Percentiles rank a stretch among this genome's conserved stretches.
phyloP scores from a whole-genome alignment of 1,140 invertebrate genomes.

The Ostrea denselamellosa region DNA sequence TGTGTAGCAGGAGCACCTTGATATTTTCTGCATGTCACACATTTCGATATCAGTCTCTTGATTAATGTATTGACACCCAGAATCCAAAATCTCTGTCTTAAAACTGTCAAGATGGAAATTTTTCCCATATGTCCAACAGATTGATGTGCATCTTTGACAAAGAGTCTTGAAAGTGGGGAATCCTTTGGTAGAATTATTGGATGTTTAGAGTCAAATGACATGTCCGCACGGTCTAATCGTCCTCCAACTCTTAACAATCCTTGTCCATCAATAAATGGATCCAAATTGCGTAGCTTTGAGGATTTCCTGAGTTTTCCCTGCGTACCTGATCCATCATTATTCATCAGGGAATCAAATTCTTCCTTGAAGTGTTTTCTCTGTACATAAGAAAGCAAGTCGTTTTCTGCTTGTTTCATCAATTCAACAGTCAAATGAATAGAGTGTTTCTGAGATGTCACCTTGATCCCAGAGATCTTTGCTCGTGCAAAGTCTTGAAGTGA shows the following conservation, averaged over 20 bases:
- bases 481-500: background rate
- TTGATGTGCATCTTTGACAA: constrained; percentile 51
- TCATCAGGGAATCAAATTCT: no score
- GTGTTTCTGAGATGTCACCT: no score
- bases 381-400: constrained; percentile 16
- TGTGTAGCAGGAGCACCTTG: constrained; percentile 41
- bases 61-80: constrained; percentile 36
- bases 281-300: constrained; percentile 48
- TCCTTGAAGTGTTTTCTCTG: constrained; percentile 34
- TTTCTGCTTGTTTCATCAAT: constrained; percentile 22
- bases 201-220: constrained; percentile 54
- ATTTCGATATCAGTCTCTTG: constrained; percentile 53
- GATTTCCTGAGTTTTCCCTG: constrained; percentile 29
- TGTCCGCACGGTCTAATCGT: constrained; percentile 36
- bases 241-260: constrained; percentile 55
- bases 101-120: constrained; percentile 45
- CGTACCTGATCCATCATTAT: background rate
- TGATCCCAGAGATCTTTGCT: no score
- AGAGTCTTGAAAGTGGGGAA: constrained; percentile 40
- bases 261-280: constrained; percentile 43
- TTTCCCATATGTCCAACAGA: constrained; percentile 51
- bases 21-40: constrained; percentile 61
- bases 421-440: background rate
- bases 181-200: constrained; percentile 54
- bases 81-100: constrained; percentile 53